phyloP scores from a whole-genome alignment of 2,113 vertebrate species.

The Bos indicus region DNA sequence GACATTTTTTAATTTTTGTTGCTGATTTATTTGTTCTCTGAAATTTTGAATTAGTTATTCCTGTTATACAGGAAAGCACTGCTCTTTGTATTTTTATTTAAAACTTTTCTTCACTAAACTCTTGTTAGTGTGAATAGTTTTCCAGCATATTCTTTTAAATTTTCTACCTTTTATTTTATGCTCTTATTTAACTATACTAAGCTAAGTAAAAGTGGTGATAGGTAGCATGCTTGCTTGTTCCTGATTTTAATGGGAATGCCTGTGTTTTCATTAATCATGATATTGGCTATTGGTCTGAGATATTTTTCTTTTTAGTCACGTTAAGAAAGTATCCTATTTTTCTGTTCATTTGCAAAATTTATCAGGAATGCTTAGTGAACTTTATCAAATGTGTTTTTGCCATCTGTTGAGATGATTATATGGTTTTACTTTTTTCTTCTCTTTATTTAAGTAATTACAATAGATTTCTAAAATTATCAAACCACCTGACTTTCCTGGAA shows the following conservation, averaged over 20 bases:
- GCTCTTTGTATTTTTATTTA: background rate
- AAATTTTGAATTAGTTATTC: background rate
- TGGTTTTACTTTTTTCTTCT: background rate
- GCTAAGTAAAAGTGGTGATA: background rate
- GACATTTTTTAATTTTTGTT: background rate
- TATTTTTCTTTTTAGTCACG: background rate
- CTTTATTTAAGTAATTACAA: background rate
- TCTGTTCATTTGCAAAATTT: background rate
- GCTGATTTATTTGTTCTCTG: background rate
- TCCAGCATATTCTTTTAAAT: background rate
- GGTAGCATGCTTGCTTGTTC: background rate
- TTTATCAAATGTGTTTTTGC: background rate
- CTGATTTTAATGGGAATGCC: background rate
- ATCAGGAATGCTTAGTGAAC: background rate
- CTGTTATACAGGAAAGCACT: background rate
- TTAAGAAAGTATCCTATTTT: background rate
- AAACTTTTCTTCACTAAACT: background rate
- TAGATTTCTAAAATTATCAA: background rate
- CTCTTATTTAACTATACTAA: background rate
- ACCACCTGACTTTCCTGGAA: background rate
- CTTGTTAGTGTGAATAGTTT: background rate
- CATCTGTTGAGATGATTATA: background rate
- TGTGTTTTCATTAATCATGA: background rate
- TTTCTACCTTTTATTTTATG: background rate
- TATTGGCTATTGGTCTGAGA: background rate